phyloP scores from a whole-genome alignment of 1,140 invertebrate species.

The Ips typographus region DNA sequence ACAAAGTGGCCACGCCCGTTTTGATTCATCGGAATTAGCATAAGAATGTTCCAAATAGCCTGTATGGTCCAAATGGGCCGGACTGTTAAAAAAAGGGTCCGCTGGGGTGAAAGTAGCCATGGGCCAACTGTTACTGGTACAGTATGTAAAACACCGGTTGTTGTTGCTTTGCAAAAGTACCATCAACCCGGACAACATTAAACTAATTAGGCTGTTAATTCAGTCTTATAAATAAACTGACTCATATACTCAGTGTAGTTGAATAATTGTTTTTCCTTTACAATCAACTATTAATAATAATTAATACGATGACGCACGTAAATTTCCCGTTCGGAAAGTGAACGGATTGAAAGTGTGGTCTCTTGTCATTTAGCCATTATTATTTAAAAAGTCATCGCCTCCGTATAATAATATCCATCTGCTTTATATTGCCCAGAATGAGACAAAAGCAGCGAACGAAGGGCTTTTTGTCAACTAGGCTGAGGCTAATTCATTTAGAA shows the following conservation, averaged over 20 bases:
- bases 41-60: conserved; percentile 26
- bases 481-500: conserved; percentile 12
- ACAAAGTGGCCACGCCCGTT: conserved; percentile 19
- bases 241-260: neutral
- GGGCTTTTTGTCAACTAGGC: conserved; percentile 12
- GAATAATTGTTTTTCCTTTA: conserved; percentile 6
- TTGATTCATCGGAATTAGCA: conserved; percentile 20
- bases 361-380: conserved; percentile 12
- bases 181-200: too few relatives aligned
- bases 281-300: conserved; percentile 9
- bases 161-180: too few relatives aligned
- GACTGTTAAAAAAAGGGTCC: conserved; percentile 2
- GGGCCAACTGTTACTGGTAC: conserved; percentile 12
- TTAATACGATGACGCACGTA: conserved; percentile 4
- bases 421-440: neutral
- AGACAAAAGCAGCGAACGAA: neutral
- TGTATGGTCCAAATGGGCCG: conserved; percentile 14
- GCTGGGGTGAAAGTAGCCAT: conserved; percentile 24
- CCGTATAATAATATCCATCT: neutral
- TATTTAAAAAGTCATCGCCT: conserved; percentile 8
- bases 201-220: neutral
- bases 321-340: conserved; percentile 7
- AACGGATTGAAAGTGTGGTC: conserved; percentile 8
- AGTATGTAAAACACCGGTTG: too few relatives aligned
- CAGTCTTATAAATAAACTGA: neutral